phyloP scores from a whole-genome alignment of 35 echinoderm and acorn worm genomes.

The Stichopus chloronotus region DNA sequence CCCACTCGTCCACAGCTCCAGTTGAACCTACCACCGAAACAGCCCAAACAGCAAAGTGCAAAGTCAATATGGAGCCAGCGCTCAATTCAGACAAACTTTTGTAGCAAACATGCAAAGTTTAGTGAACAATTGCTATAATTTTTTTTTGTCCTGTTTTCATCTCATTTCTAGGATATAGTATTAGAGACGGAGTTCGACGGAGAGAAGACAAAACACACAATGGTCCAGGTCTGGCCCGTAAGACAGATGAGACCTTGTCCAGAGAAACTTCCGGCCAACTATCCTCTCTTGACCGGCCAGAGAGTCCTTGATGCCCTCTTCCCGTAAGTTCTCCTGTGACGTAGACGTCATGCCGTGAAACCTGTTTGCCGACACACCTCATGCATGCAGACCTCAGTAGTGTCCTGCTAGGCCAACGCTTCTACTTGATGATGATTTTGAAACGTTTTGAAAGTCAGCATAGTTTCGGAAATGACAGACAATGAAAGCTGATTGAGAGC shows the following conservation, averaged over 20 bases:
- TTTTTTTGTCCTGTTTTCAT: neutral
- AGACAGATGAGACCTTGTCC: slow-evolving; percentile 77
- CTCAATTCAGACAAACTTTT: neutral
- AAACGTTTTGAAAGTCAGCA: too few species aligned
- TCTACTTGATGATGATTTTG: too few species aligned
- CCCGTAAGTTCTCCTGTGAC: slow-evolving; percentile 76
- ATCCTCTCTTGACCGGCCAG: slow-evolving; percentile 93
- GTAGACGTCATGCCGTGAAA: neutral
- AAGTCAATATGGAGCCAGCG: neutral
- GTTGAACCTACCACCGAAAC: too few species aligned
- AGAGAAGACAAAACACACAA: slow-evolving; percentile 89
- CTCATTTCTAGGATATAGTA: slow-evolving; percentile 75
- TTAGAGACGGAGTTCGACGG: slow-evolving; percentile 99
- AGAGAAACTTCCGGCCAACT: slow-evolving; percentile 93
- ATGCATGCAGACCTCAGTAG: too few species aligned
- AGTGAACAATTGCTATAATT: too few species aligned
- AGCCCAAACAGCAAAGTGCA: neutral
- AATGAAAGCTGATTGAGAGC: too few species aligned
- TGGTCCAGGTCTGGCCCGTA: slow-evolving; percentile 95
- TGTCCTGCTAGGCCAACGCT: too few species aligned
- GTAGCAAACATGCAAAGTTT: neutral
- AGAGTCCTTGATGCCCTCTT: slow-evolving; percentile 92
- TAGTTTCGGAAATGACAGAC: too few species aligned
- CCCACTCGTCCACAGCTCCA: too few species aligned
- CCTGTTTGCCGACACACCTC: neutral